A percentile compares a stretch with the other conserved stretches of the same genome.
These are phyloP conservation scores for Diorhabda elongata DNA, from an alignment of 1,140 invertebrate genomes.

Conservation along the genomic window DNA sequence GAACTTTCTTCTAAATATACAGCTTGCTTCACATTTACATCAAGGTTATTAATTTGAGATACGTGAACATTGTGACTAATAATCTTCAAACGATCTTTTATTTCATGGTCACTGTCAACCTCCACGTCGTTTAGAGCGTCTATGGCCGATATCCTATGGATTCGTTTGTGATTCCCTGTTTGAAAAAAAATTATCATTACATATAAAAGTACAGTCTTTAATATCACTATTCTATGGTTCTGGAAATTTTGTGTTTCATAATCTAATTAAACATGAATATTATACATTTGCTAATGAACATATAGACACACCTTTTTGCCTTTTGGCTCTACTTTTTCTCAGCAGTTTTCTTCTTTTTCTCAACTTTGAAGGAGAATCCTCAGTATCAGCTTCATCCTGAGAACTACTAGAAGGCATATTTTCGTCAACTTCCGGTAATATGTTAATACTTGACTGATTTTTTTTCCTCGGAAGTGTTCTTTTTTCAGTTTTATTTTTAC, in stretches of 20 bases:
- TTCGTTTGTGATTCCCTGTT: slow-evolving; percentile 19
- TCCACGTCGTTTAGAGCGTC: slow-evolving; percentile 41
- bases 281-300: no score
- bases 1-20: slow-evolving; percentile 46
- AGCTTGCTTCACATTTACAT: slow-evolving; percentile 36
- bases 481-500: slow-evolving; percentile 27
- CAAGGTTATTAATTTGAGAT: slow-evolving; percentile 32
- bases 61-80: slow-evolving; percentile 33
- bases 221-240: no score
- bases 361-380: slow-evolving; percentile 37
- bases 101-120: slow-evolving; percentile 43
- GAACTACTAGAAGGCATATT: slow-evolving; percentile 41
- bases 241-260: no score
- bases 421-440: slow-evolving; percentile 40
- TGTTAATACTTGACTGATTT: slow-evolving; percentile 32
- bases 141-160: slow-evolving; percentile 28
- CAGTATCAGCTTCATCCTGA: slow-evolving; percentile 43
- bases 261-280: no score
- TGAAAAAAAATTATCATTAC: not conserved
- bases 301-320: slow-evolving; percentile 32
- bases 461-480: slow-evolving; percentile 36
- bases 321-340: slow-evolving; percentile 40
- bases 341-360: slow-evolving; percentile 44
- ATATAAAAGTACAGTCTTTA: no score
- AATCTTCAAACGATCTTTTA: slow-evolving; percentile 30